A percentile compares a stretch with the other conserved stretches of the same genome.
phyloP scores from a whole-genome alignment of 1,140 invertebrate genomes.

The Ceratina japonica region DNA sequence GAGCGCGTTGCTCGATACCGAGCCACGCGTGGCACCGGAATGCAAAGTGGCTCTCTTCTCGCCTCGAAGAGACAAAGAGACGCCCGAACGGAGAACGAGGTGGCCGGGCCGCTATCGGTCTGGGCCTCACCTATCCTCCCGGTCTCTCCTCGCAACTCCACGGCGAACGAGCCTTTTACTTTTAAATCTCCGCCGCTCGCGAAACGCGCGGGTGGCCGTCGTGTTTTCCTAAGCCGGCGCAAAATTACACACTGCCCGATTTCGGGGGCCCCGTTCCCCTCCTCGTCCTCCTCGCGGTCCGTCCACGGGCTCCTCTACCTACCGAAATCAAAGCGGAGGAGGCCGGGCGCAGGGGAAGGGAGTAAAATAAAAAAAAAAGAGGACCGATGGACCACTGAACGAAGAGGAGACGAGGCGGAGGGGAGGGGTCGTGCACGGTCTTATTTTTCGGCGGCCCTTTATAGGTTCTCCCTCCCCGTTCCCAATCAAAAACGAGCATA shows the following conservation, averaged over 20 bases:
- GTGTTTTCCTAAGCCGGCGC: constrained; percentile 80
- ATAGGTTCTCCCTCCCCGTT: constrained; percentile 66
- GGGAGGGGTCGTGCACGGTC: constrained; percentile 60
- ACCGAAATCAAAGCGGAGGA: constrained; percentile 47
- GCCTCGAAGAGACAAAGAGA: constrained; percentile 61
- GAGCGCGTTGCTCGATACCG: neutral
- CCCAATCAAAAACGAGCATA: constrained; percentile 76
- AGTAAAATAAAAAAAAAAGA: constrained; percentile 31
- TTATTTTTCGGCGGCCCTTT: constrained; percentile 77
- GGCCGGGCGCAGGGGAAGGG: neutral
- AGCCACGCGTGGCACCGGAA: constrained; percentile 20
- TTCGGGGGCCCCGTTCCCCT: constrained; percentile 53
- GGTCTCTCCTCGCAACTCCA: neutral
- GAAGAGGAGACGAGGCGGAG: constrained; percentile 13
- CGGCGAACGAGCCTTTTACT: constrained; percentile 69
- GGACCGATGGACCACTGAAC: constrained; percentile 12
- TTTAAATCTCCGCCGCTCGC: constrained; percentile 76
- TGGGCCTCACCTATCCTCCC: constrained; percentile 34
- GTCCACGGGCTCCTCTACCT: constrained; percentile 35
- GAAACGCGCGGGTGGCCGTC: constrained; percentile 79
- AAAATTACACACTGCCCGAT: constrained; percentile 80
- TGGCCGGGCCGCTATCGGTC: constrained; percentile 59
- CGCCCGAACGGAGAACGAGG: constrained; percentile 61
- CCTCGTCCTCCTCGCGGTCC: constrained; percentile 14
- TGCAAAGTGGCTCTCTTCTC: constrained; percentile 61